Conservation (phyloP, 1,140 invertebrate genomes). For the Euwallacea fornicatus region DNA sequence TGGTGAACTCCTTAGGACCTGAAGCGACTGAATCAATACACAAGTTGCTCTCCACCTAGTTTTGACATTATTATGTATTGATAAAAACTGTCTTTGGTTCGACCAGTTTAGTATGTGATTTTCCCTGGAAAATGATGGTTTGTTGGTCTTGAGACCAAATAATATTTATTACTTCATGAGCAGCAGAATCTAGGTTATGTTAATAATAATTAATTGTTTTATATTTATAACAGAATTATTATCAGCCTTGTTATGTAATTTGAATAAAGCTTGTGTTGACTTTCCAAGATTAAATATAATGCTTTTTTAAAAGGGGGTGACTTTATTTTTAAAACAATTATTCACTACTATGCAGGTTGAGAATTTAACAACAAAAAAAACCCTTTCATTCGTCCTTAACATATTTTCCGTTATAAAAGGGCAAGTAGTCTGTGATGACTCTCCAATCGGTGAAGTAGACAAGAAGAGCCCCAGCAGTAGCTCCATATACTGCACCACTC, state of each 20-base stretch:
- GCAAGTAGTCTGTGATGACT: slow-evolving; percentile 67
- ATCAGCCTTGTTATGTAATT: too few relatives aligned
- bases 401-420: slow-evolving; percentile 75
- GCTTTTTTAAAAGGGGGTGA: neutral
- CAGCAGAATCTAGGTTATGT: too few relatives aligned
- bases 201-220: too few relatives aligned
- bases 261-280: too few relatives aligned
- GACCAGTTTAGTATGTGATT: too few relatives aligned
- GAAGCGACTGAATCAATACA: slow-evolving; percentile 52
- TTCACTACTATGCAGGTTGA: too few relatives aligned
- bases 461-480: slow-evolving; percentile 57
- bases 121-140: too few relatives aligned
- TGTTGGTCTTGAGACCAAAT: too few relatives aligned
- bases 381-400: slow-evolving; percentile 49
- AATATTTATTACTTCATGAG: too few relatives aligned
- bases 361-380: neutral
- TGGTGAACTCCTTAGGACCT: slow-evolving; percentile 52
- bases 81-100: too few relatives aligned
- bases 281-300: neutral
- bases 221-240: too few relatives aligned
- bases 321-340: neutral
- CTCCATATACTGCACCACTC: slow-evolving; percentile 64
- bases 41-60: slow-evolving; percentile 44
- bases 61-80: too few relatives aligned
- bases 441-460: slow-evolving; percentile 81